These are phyloP conservation scores for Brenthis ino DNA, from an alignment of 2,888 invertebrate genomes.

Conservation along the genomic window DNA sequence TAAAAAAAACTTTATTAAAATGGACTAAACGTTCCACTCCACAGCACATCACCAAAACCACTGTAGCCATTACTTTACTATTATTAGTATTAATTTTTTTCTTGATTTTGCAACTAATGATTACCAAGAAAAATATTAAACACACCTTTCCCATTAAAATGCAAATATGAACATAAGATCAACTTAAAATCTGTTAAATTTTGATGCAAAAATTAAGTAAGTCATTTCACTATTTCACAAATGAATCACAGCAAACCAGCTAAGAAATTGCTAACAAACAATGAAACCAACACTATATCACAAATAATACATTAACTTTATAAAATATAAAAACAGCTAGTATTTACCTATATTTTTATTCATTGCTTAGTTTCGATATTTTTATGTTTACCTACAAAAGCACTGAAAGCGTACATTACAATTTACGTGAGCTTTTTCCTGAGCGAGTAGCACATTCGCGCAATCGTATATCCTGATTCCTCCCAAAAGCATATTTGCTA, in stretches of 20 bases:
- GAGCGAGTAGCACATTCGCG: constrained; percentile 27
- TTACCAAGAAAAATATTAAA: neutral
- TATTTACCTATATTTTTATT: neutral
- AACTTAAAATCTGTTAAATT: no score
- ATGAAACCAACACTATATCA: constrained; percentile 1
- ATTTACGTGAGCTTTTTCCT: constrained; percentile 13
- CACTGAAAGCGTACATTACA: constrained; percentile 17
- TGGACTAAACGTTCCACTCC: constrained; percentile 11
- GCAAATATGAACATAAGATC: neutral
- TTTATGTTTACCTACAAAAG: constrained; percentile 20
- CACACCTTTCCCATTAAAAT: constrained; percentile 12
- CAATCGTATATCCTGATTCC: constrained; percentile 7
- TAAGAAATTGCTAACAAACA: constrained; percentile 9
- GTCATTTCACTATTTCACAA: constrained; percentile 7
- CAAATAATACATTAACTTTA: neutral
- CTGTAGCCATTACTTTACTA: neutral
- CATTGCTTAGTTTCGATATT: neutral
- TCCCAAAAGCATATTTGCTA: constrained; percentile 25
- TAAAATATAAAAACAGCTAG: neutral
- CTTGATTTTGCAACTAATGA: neutral
- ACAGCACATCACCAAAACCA: constrained; percentile 19
- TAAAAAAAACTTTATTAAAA: neutral
- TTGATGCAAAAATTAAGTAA: neutral
- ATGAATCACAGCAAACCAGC: constrained; percentile 9
- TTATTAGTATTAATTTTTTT: neutral